These are phyloP conservation scores for Belonocnema kinseyi DNA, from an alignment of 1,140 invertebrate species.

Conservation along the genomic window DNA sequence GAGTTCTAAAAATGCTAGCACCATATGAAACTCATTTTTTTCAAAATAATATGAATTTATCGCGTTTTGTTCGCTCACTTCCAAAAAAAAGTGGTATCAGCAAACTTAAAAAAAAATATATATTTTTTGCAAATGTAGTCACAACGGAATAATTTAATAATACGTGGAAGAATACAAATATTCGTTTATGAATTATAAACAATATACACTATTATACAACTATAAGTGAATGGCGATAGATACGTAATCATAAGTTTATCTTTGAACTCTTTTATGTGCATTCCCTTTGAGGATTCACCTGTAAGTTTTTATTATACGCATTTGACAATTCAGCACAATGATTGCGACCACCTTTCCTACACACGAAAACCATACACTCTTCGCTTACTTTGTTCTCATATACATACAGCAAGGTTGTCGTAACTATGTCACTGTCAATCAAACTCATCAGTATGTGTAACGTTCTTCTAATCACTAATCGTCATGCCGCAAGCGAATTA, in stretches of 20 bases:
- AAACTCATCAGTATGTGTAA: slow-evolving; percentile 70
- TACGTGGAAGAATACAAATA: not conserved
- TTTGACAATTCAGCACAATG: slow-evolving; percentile 26
- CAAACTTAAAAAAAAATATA: no score
- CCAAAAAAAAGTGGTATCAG: no score
- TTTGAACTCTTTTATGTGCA: slow-evolving; percentile 14
- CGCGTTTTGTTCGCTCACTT: no score
- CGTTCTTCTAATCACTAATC: slow-evolving; percentile 63
- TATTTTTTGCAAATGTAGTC: no score
- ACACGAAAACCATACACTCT: slow-evolving; percentile 36
- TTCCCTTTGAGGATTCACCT: not conserved
- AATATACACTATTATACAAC: not conserved
- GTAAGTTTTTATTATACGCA: slow-evolving; percentile 23
- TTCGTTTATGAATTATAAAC: not conserved
- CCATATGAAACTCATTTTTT: no score
- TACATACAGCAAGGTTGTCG: slow-evolving; percentile 58
- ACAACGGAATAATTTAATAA: not conserved
- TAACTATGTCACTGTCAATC: slow-evolving; percentile 72
- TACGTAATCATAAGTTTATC: slow-evolving; percentile 5
- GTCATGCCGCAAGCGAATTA: slow-evolving; percentile 51
- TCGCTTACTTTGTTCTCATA: slow-evolving; percentile 42
- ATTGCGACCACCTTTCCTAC: slow-evolving; percentile 12
- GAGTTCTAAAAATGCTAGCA: no score
- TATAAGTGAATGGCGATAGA: not conserved
- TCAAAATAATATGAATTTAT: no score